phyloP scores from a whole-genome alignment of 2,113 vertebrate genomes.

The Eurypyga helias region DNA sequence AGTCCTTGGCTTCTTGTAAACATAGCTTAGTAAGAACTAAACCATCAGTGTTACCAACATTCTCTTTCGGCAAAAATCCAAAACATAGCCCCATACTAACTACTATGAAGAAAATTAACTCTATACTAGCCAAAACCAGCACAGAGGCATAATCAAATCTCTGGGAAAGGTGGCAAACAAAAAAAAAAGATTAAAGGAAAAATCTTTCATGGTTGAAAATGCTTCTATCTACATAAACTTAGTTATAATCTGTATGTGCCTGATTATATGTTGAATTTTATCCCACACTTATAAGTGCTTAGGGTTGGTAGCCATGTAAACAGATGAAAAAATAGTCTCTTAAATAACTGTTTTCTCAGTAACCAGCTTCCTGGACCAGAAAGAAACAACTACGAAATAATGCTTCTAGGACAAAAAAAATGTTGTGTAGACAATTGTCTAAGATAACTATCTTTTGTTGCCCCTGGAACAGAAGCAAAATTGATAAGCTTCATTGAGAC shows the following conservation, averaged over 20 bases:
- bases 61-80: no score
- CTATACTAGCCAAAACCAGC: no score
- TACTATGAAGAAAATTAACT: no score
- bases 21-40: no score
- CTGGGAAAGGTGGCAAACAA: neutral
- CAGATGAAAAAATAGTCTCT: neutral
- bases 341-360: neutral
- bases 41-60: no score
- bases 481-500: neutral
- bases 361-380: neutral
- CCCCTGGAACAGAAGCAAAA: neutral
- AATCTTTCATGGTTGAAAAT: neutral
- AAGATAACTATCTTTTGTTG: neutral
- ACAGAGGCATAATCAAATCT: neutral
- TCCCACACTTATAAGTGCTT: neutral
- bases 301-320: neutral
- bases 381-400: neutral
- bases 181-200: neutral
- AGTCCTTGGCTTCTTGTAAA: no score
- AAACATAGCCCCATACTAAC: no score
- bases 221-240: neutral
- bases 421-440: neutral
- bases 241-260: neutral
- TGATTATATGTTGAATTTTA: neutral
- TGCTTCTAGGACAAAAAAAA: neutral